These are phyloP conservation scores for Agrotis segetum DNA, from an alignment of 2,888 invertebrate genomes.

Conservation along the genomic window DNA sequence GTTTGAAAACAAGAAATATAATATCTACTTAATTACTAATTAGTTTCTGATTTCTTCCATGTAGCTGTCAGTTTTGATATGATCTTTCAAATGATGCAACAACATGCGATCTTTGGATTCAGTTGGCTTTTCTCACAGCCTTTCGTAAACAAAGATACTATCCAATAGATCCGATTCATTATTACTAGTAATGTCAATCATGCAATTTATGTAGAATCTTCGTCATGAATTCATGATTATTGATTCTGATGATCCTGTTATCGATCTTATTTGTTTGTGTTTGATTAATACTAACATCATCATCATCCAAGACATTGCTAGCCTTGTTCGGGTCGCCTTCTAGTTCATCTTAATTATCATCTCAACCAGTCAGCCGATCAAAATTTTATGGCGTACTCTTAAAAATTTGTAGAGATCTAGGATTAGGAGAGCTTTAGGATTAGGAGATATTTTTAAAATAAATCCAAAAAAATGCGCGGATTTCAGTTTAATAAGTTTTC, in stretches of 20 bases:
- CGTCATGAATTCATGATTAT: neutral
- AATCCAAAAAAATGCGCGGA: too few relatives aligned
- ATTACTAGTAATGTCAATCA: neutral
- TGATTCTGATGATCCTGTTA: neutral
- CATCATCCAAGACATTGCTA: neutral
- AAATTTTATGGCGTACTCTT: too few relatives aligned
- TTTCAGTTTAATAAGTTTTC: too few relatives aligned
- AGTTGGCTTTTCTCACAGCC: slow-evolving; percentile 8
- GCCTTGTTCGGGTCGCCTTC: neutral
- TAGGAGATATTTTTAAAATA: too few relatives aligned
- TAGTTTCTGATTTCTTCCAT: slow-evolving; percentile 14
- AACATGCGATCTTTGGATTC: neutral
- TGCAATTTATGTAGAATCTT: neutral
- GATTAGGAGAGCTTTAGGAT: too few relatives aligned
- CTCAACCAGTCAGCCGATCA: too few relatives aligned
- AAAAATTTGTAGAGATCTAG: too few relatives aligned
- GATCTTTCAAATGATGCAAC: slow-evolving; percentile 12
- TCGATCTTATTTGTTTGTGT: neutral
- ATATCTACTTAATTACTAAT: slow-evolving; percentile 18
- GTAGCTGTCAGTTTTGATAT: slow-evolving; percentile 20
- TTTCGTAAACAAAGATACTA: slow-evolving; percentile 13
- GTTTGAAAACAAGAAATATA: slow-evolving; percentile 10
- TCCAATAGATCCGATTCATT: slow-evolving; percentile 15
- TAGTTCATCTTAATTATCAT: neutral
- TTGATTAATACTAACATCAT: neutral